A percentile compares a stretch with the other conserved stretches of the same genome.
phyloP scores from a whole-genome alignment of 1,140 invertebrate species.

The Ctenoplectra terminalis region DNA sequence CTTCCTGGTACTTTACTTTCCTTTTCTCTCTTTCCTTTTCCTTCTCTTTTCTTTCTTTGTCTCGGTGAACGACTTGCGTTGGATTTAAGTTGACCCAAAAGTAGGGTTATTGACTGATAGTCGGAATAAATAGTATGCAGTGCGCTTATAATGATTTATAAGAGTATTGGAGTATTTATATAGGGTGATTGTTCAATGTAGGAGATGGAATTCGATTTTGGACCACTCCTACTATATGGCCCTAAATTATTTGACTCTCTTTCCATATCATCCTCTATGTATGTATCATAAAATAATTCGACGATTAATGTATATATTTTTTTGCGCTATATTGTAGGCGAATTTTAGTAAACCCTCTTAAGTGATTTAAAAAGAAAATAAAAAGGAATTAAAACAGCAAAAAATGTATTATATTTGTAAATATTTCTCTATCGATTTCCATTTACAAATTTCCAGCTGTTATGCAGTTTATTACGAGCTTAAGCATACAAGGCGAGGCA shows the following conservation, averaged over 20 bases:
- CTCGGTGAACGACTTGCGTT: neutral
- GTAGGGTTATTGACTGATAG: neutral
- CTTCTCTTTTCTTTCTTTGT: neutral
- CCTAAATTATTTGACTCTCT: too few relatives aligned
- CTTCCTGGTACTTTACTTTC: neutral
- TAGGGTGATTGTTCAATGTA: too few relatives aligned
- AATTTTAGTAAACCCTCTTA: neutral
- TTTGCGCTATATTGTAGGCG: neutral
- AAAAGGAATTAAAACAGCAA: neutral
- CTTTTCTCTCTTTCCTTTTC: neutral
- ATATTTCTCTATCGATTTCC: neutral
- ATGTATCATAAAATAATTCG: too few relatives aligned
- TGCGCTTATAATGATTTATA: too few relatives aligned
- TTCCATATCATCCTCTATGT: too few relatives aligned
- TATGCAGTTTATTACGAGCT: conserved; percentile 1
- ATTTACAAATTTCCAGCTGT: neutral
- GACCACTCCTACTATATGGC: too few relatives aligned
- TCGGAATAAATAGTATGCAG: neutral
- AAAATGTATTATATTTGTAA: neutral
- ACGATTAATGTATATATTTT: too few relatives aligned
- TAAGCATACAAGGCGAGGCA: neutral
- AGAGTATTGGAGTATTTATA: too few relatives aligned
- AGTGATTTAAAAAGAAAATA: neutral
- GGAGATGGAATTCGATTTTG: too few relatives aligned
- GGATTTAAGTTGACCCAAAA: neutral